Evolutionary conservation across 2,113 vertebrate species (phyloP).

Genomic region (Herpailurus yagouaroundi): DNA sequence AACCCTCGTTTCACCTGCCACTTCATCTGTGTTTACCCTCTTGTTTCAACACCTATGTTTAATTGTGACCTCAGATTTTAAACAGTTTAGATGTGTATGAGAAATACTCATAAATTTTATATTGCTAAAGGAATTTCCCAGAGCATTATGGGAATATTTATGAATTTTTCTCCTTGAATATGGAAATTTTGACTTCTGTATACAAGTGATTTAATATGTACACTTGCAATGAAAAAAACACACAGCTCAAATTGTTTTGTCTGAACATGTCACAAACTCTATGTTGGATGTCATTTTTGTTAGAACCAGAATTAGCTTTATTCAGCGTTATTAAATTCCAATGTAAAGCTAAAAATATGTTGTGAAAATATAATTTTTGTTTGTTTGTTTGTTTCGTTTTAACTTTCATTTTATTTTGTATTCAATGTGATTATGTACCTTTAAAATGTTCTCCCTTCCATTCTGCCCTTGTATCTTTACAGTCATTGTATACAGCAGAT

Average conservation of each 20-base stretch:
- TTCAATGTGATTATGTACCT: constrained; percentile 88
- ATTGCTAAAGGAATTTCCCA: constrained; percentile 24
- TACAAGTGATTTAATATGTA: constrained; percentile 26
- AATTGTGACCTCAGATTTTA: constrained; percentile 76
- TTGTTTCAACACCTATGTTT: constrained; percentile 70
- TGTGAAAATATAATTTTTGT: constrained; percentile 75
- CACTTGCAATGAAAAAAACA: constrained; percentile 57
- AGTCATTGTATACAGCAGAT: constrained; percentile 99
- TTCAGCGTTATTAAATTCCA: constrained; percentile 67
- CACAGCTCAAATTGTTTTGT: constrained; percentile 71
- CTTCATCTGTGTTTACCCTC: constrained; percentile 70
- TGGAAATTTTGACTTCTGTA: constrained; percentile 22
- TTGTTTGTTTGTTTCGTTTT: constrained; percentile 75
- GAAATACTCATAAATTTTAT: neutral
- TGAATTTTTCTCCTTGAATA: constrained; percentile 39
- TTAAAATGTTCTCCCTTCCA: constrained; percentile 92
- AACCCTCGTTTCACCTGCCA: constrained; percentile 51
- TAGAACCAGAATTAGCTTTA: constrained; percentile 78
- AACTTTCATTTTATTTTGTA: constrained; percentile 84
- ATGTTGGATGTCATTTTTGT: constrained; percentile 70
- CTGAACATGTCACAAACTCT: constrained; percentile 70
- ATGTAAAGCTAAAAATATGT: constrained; percentile 71
- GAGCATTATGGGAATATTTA: neutral
- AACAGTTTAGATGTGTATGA: constrained; percentile 76
- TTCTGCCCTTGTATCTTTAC: constrained; percentile 93